These are phyloP conservation scores for Microctonus hyperodae DNA, from an alignment of 2,888 invertebrate species.

Conservation along the genomic window DNA sequence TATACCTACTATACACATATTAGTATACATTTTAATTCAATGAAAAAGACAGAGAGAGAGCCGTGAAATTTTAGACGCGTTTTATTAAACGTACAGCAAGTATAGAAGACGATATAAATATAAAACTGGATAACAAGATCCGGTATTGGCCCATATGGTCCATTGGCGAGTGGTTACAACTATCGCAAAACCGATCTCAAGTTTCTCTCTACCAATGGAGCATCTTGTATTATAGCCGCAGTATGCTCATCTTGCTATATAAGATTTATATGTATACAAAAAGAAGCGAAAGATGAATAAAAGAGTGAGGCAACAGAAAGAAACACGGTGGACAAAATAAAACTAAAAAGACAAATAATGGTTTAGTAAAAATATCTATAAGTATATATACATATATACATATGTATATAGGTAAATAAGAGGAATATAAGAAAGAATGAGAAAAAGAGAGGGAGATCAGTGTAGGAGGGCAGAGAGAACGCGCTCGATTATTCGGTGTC, in stretches of 20 bases:
- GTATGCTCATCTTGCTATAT: background rate
- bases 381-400: too few species aligned
- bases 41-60: background rate
- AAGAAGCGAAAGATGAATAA: constrained; percentile 9
- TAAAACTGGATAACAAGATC: constrained; percentile 25
- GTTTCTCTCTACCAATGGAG: constrained; percentile 14
- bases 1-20: too few species aligned
- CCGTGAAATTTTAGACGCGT: constrained; percentile 29
- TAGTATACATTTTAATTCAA: too few species aligned
- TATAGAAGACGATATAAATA: too few species aligned
- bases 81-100: constrained; percentile 11
- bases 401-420: constrained; percentile 9
- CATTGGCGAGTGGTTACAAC: constrained; percentile 31
- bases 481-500: constrained; percentile 62
- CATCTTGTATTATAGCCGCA: background rate
- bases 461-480: constrained; percentile 26
- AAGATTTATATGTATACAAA: background rate
- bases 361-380: too few species aligned
- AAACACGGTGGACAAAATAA: constrained; percentile 6
- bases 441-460: constrained; percentile 35
- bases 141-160: constrained; percentile 44
- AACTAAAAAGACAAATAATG: constrained; percentile 7
- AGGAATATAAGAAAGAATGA: constrained; percentile 25
- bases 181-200: constrained; percentile 40
- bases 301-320: constrained; percentile 8